Conservation (phyloP, 2,113 vertebrate genomes). For the Pangasianodon hypophthalmus region DNA sequence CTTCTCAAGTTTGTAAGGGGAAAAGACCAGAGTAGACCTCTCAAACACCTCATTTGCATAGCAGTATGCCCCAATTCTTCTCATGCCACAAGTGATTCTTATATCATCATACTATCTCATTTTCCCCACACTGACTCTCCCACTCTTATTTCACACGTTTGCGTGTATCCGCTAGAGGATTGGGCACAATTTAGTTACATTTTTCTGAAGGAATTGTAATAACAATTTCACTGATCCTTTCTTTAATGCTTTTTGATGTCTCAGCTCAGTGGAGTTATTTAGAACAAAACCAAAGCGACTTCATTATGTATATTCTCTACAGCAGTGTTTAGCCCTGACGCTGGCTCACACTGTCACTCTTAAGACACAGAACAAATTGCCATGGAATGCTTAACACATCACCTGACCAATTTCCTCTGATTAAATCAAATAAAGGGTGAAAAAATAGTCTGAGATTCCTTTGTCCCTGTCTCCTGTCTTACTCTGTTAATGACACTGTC, state of each 20-base stretch:
- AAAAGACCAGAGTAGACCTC: slow-evolving; percentile 18
- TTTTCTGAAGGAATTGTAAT: slow-evolving; percentile 25
- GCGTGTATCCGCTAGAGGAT: not conserved
- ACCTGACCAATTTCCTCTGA: slow-evolving; percentile 42
- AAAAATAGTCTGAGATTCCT: slow-evolving; percentile 61
- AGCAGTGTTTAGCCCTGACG: slow-evolving; percentile 12
- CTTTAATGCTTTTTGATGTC: slow-evolving; percentile 54
- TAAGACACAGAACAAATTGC: slow-evolving; percentile 23
- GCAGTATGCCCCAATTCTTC: slow-evolving; percentile 47
- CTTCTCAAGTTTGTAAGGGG: not conserved
- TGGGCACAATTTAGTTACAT: slow-evolving; percentile 49
- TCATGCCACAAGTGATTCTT: slow-evolving; percentile 49
- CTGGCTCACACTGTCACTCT: not conserved
- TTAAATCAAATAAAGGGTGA: slow-evolving; percentile 52
- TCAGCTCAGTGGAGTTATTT: not conserved
- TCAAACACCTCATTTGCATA: slow-evolving; percentile 43
- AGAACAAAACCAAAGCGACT: slow-evolving; percentile 7
- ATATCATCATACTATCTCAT: slow-evolving; percentile 46
- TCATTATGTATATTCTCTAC: not conserved
- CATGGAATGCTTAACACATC: slow-evolving; percentile 11
- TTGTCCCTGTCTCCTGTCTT: slow-evolving; percentile 44
- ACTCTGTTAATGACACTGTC: slow-evolving; percentile 27
- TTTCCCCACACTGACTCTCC: not conserved
- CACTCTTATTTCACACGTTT: slow-evolving; percentile 5
- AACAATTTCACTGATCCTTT: not conserved